Evolutionary conservation across 2,113 vertebrate species (phyloP).

Genomic region (Hypomesus transpacificus): DNA sequence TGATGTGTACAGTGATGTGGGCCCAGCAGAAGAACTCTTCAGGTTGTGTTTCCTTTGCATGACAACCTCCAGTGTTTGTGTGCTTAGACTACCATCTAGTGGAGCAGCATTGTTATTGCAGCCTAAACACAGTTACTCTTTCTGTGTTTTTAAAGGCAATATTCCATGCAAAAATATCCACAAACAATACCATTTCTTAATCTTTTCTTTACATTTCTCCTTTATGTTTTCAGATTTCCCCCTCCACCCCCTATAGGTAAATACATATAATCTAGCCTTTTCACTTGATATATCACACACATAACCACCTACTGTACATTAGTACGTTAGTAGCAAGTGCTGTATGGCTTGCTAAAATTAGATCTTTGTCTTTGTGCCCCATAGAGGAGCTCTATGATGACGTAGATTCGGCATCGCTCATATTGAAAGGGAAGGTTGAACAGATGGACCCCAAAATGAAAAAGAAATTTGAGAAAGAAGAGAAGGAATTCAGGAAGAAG

Average conservation of each 20-base stretch:
- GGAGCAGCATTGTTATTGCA: conserved; percentile 3
- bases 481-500: conserved; percentile 79
- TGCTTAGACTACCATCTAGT: conserved; percentile 12
- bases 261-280: too few species aligned
- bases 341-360: not conserved
- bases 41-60: not conserved
- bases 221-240: conserved; percentile 12
- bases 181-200: too few species aligned
- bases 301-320: too few species aligned
- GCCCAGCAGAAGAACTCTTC: conserved; percentile 5
- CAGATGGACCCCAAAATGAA: conserved; percentile 57
- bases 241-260: conserved; percentile 7
- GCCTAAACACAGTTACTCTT: not conserved
- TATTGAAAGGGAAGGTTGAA: conserved; percentile 4
- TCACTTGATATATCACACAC: too few species aligned
- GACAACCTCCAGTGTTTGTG: not conserved
- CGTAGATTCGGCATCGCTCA: conserved; percentile 42
- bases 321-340: not conserved
- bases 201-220: not conserved
- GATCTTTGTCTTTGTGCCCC: not conserved
- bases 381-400: conserved; percentile 70
- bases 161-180: too few species aligned
- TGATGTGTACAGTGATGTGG: conserved; percentile 75
- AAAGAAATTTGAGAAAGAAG: conserved; percentile 75
- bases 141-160: too few species aligned